These are phyloP conservation scores for Oasisia sp. DNA, from an alignment of 2,888 invertebrate species.

Conservation along the genomic window DNA sequence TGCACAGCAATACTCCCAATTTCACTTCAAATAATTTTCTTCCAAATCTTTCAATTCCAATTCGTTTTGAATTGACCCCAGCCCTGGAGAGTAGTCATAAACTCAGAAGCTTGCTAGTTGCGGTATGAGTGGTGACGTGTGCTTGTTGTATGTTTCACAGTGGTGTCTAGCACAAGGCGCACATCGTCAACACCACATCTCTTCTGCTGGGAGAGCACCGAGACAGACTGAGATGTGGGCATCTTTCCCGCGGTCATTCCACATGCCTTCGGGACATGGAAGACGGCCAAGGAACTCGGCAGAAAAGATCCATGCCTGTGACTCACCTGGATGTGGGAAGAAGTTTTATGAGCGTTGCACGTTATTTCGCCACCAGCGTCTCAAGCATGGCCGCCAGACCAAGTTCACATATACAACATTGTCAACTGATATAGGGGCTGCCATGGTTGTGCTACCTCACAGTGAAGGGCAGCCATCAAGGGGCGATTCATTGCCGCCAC, in stretches of 20 bases:
- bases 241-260: background rate
- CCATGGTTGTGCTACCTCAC: background rate
- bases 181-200: background rate
- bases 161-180: background rate
- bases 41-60: too few relatives aligned
- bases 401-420: background rate
- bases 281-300: background rate
- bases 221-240: background rate
- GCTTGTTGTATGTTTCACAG: slow-evolving; percentile 10
- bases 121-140: background rate
- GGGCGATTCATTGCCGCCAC: background rate
- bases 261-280: background rate
- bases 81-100: background rate
- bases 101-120: background rate
- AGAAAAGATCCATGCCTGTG: background rate
- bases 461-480: background rate
- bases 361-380: slow-evolving; percentile 3
- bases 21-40: too few relatives aligned
- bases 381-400: slow-evolving; percentile 1
- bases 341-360: slow-evolving; percentile 7
- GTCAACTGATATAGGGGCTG: background rate
- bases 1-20: too few relatives aligned
- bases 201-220: background rate
- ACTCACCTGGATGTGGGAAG: background rate
- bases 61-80: too few relatives aligned